A percentile compares a stretch with the other conserved stretches of the same genome.
These are phyloP conservation scores for Enoplosus armatus DNA, from an alignment of 2,797 vertebrate species.

Conservation along the genomic window DNA sequence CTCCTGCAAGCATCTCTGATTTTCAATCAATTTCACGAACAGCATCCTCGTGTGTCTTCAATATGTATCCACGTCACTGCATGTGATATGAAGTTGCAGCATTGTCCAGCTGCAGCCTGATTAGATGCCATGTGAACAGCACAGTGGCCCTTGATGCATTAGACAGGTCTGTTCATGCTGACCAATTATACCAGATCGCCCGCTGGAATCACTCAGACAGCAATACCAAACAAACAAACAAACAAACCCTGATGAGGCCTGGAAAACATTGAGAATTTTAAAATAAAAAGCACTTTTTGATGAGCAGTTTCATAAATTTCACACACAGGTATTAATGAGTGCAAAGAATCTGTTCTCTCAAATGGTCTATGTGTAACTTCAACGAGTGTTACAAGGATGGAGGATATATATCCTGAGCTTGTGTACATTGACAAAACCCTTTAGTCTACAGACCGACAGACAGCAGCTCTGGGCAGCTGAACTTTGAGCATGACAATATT, in stretches of 20 bases:
- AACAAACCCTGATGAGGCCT: slow-evolving; percentile 32
- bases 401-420: neutral
- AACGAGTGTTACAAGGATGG: neutral
- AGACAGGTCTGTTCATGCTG: slow-evolving; percentile 53
- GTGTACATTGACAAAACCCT: neutral
- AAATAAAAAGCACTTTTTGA: neutral
- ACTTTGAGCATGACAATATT: neutral
- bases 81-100: slow-evolving; percentile 16
- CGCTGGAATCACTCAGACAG: slow-evolving; percentile 43
- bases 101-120: slow-evolving; percentile 33
- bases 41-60: no score
- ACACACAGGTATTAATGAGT: neutral
- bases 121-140: slow-evolving; percentile 48
- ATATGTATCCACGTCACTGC: neutral
- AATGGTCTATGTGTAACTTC: neutral
- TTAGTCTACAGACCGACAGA: neutral
- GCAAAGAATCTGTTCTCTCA: neutral
- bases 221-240: slow-evolving; percentile 34
- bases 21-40: slow-evolving; percentile 80
- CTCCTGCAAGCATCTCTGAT: slow-evolving; percentile 74
- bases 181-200: slow-evolving; percentile 57
- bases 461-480: neutral
- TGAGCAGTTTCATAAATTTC: neutral
- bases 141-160: slow-evolving; percentile 55
- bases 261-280: neutral